Evolutionary conservation across 2,797 vertebrate species (phyloP), one percentile per base, ranked within the genome.

Genomic region (Dermochelys coriacea): DNA sequence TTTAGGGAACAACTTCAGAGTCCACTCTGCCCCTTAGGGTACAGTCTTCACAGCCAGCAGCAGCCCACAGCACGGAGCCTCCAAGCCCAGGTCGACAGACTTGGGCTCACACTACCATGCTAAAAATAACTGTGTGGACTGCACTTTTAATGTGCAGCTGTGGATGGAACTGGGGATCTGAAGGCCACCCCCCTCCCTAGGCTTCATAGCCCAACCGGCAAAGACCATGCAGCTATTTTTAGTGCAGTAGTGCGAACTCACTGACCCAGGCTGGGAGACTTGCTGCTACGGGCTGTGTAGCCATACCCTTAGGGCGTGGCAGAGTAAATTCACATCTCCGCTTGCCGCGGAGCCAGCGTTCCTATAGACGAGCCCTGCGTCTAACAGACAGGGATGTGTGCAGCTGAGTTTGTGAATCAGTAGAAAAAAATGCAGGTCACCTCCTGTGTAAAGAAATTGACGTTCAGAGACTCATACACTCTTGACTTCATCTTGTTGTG

Each of bases 391-490:
- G 95, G 84, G 52, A 57, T 80, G 90, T 68, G 71, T 91, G 91
- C 95, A 96, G 97, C 97, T 96, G 97, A 97, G 96, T 92, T 47
- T 2, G 91, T 97, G 97, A 97, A 96, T 97, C 96, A 96, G 96
- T 92, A 84, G 92, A 94, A 93, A 95, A 97, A 96, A 96, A 97
- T 96, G 95, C 95, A 91, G 97, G 97, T 96, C 93, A 96, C 95
- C 94, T 96, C 97, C 94, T 91, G 95, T 21, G 77, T 3, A 12
- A 87, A 90, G 85, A 91, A 80, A 89, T 83, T 94, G 94, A 78
- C 31, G 16, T 83, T 94, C 47, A 1, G 84, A 86, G 92, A 34
- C 85, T 86, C 91, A 41, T 84, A 84, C 34, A 78, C 92, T 96
- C 95, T 96, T 61, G 86, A 89, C 93, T 94, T 82, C 87, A 8